Base-by-base conservation (phyloP, 2,113 vertebrate genomes). In the Elephas maximus region DNA sequence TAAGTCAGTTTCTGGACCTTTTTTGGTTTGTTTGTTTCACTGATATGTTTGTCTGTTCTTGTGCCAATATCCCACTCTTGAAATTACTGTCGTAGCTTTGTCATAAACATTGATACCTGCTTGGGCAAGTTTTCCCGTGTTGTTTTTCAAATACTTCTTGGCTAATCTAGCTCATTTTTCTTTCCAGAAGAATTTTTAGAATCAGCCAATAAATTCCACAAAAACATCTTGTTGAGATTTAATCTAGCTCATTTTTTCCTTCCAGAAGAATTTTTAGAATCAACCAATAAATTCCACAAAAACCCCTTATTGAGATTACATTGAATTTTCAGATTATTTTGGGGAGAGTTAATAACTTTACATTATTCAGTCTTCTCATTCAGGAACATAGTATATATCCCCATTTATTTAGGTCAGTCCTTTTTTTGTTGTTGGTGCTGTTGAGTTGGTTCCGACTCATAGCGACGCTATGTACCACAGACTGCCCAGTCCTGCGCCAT, bases 191-290 rank as follows among this genome's bases (percentile, higher is more conserved):
- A 90, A 86, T 74, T 93, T 96, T 92, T 97, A 84, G 48, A 76
- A 89, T 92, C 24, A 87, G 33, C 53, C 60, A 92, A 90, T 92
- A 90, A 67, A 92, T 73, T 94, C 60, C 10, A 77, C 74, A 51
- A 71, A 77, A 95, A 51, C 62, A 77, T 90, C 73, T 81, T 85
- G 17, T 69, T 91, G 78, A 87, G 69, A 94, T 88, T 94, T 87
- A 87, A 83, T 93, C 63, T 94, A 60, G 45, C 67, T 96, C 23
- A 90, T 94, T 95, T 90, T 90, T 95, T 90, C 74, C 41, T 80
- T 93, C 37, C 21, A 80, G 33, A 90, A 85, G 30, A 86, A 86
- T 74, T 93, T 96, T 92, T 96, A 84, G 48, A 81, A 79, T 92
- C 20, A 87, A 26, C 62, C 67, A 92, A 90, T 92, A 90, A 67